Conservation (phyloP, 2,797 vertebrate species). For the Selene dorsalis region DNA sequence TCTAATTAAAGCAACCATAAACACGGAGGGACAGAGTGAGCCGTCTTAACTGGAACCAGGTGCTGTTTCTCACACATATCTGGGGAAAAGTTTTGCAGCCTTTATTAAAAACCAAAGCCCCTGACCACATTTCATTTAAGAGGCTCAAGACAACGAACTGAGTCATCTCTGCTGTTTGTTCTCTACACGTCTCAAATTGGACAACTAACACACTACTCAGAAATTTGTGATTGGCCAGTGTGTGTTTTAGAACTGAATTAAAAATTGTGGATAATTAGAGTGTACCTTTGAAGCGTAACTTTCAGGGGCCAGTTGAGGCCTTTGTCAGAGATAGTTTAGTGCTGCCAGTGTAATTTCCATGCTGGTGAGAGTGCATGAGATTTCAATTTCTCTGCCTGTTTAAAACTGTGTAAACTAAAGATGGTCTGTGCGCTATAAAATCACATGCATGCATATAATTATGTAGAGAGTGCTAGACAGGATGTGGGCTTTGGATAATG, state of each 20-base stretch:
- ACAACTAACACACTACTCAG: not conserved
- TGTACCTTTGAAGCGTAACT: not conserved
- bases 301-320: not conserved
- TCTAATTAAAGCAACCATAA: constrained; percentile 52
- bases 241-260: constrained; percentile 1
- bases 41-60: constrained; percentile 26
- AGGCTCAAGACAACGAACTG: not conserved
- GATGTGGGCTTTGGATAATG: not conserved
- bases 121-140: constrained; percentile 1
- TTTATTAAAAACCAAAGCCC: constrained; percentile 21
- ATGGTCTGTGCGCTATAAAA: constrained; percentile 20
- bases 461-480: not conserved
- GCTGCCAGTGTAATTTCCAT: constrained; percentile 6
- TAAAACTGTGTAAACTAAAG: constrained; percentile 6
- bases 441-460: constrained; percentile 16
- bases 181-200: not conserved
- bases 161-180: constrained; percentile 7
- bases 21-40: constrained; percentile 9
- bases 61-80: constrained; percentile 30
- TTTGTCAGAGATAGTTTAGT: not conserved
- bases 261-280: not conserved
- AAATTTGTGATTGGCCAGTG: not conserved
- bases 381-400: constrained; percentile 10
- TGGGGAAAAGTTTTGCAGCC: not conserved
- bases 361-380: not conserved